Evolutionary conservation across 1,140 invertebrate species (phyloP).

Genomic region (Neodiprion pinetum): DNA sequence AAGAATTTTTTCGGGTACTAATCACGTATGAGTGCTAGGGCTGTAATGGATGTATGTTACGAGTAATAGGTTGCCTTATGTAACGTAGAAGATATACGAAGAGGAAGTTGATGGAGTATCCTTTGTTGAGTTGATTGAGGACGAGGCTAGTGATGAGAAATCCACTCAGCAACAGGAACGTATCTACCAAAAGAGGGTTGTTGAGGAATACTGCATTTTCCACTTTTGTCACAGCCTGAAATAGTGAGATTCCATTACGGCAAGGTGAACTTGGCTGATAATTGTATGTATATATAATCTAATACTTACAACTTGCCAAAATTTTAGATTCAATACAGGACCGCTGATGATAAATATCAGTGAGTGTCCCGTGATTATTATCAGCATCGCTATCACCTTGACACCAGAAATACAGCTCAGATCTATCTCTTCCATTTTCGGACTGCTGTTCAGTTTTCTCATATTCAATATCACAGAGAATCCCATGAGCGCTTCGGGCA

Average conservation of each 20-base stretch:
- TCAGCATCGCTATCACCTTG: slow-evolving; percentile 69
- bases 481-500: slow-evolving; percentile 60
- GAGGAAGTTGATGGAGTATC: slow-evolving; percentile 68
- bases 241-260: slow-evolving; percentile 14
- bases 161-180: slow-evolving; percentile 74
- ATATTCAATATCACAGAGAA: slow-evolving; percentile 69
- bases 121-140: slow-evolving; percentile 72
- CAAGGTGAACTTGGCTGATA: not conserved
- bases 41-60: slow-evolving; percentile 33
- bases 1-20: not conserved
- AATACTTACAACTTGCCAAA: slow-evolving; percentile 65
- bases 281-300: not conserved
- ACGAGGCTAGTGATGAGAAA: slow-evolving; percentile 71
- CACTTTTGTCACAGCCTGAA: slow-evolving; percentile 45
- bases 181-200: slow-evolving; percentile 71
- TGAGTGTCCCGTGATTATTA: slow-evolving; percentile 70
- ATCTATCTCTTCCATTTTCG: slow-evolving; percentile 63
- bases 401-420: slow-evolving; percentile 72
- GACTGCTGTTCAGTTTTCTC: slow-evolving; percentile 61
- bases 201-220: slow-evolving; percentile 66
- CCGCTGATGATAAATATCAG: slow-evolving; percentile 70
- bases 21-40: not conserved
- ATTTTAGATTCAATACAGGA: slow-evolving; percentile 68
- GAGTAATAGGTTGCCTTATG: slow-evolving; percentile 61
- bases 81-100: slow-evolving; percentile 70